Evolutionary conservation across 2,797 vertebrate genomes (phyloP).

Genomic region (Triplophysa bombifrons): DNA sequence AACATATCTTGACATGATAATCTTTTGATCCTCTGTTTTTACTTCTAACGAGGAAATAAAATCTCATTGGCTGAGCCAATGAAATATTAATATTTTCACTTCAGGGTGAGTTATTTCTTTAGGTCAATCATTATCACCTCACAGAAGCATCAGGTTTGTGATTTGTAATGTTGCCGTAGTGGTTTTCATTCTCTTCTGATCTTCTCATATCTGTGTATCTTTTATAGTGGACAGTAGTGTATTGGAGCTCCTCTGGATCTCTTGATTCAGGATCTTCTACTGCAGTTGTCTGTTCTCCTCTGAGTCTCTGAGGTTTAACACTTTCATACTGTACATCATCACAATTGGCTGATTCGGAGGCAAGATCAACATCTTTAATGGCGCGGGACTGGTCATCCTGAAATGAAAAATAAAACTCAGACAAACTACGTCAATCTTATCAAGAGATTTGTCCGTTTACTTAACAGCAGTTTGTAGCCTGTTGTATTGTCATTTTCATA

Average conservation of each 20-base stretch:
- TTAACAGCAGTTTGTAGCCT: no score
- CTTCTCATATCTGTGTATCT: background rate
- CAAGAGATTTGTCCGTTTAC: no score
- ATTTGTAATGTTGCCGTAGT: background rate
- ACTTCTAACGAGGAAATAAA: no score
- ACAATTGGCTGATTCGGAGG: background rate
- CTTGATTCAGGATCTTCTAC: background rate
- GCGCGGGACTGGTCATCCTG: background rate
- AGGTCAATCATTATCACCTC: background rate
- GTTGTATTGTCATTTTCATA: no score
- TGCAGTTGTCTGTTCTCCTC: background rate
- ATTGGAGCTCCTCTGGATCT: slow-evolving; percentile 16
- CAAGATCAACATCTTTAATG: no score
- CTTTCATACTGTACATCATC: background rate
- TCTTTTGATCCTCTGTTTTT: no score
- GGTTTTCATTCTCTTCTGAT: slow-evolving; percentile 3
- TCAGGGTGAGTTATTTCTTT: no score
- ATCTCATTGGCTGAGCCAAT: no score
- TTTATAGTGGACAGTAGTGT: background rate
- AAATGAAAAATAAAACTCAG: background rate
- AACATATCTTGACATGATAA: no score
- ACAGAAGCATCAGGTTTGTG: background rate
- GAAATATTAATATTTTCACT: no score
- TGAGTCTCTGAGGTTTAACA: background rate
- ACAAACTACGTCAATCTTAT: no score